Conservation (phyloP, 2,113 vertebrate genomes). For the Neotoma lepida region DNA sequence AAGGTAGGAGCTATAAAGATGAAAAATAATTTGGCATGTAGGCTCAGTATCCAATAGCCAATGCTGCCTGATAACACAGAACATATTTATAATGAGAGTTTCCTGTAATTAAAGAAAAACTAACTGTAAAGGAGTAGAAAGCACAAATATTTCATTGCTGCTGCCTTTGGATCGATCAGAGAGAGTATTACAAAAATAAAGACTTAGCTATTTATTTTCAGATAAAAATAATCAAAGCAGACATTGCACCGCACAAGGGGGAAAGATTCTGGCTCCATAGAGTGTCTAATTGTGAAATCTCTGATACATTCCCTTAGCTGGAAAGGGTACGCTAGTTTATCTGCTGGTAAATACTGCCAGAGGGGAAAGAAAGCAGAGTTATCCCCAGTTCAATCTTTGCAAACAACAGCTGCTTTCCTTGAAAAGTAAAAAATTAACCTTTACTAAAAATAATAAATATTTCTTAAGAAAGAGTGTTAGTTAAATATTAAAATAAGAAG, state of each 20-base stretch:
- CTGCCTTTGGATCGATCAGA: slow-evolving; percentile 61
- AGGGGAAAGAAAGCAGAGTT: background rate
- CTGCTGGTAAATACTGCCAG: background rate
- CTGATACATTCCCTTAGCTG: slow-evolving; percentile 4
- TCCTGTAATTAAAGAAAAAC: slow-evolving; percentile 79
- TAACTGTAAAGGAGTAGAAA: slow-evolving; percentile 72
- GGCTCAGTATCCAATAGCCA: slow-evolving; percentile 39
- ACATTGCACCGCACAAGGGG: background rate
- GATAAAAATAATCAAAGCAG: slow-evolving; percentile 57
- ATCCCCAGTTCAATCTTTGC: background rate
- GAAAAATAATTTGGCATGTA: slow-evolving; percentile 64
- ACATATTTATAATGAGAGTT: slow-evolving; percentile 69
- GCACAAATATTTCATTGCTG: slow-evolving; percentile 69
- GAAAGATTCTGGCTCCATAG: fast-evolving
- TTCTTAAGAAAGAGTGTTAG: background rate
- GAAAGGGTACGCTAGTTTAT: background rate
- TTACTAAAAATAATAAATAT: slow-evolving; percentile 46
- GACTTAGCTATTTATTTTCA: slow-evolving; percentile 49
- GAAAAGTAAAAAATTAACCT: background rate
- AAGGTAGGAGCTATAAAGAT: slow-evolving; percentile 57
- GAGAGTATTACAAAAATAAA: slow-evolving; percentile 50
- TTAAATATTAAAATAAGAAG: background rate
- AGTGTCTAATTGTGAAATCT: slow-evolving; percentile 39
- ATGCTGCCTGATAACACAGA: slow-evolving; percentile 48
- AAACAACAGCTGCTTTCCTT: slow-evolving; percentile 19